Evolutionary conservation across 2,888 invertebrate species (phyloP), one percentile per base, ranked within the genome.

Genomic region (Zaprionus obscuricornis): DNA sequence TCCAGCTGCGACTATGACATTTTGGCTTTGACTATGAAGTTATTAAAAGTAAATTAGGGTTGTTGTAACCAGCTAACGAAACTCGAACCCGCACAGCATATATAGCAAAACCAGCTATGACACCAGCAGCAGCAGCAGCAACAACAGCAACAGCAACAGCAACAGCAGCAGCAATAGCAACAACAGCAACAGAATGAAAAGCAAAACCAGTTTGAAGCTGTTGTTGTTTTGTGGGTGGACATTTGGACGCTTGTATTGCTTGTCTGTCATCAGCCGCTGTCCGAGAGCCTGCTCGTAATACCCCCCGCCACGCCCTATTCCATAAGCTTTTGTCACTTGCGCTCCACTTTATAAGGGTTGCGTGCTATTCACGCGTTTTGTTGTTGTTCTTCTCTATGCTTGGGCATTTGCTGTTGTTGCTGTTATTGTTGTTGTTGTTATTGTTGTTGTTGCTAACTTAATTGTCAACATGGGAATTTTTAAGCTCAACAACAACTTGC

Each of bases 11-110:
- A n/a, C n/a, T n/a, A n/a, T n/a, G n/a, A n/a, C n/a, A n/a, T n/a
- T 33, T 39, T 45, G 34, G n/a, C n/a, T 63, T 60, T 24, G 74
- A 65, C 72, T 76, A 85, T 85, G 81, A 86, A 88, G 88, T 88
- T 88, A 88, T 88, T 88, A 88, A 88, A 88, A 87, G 77, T 82
- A 87, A 86, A 88, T 88, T 88, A 88, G 88, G 87, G 87, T 88
- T 87, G 78, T 56, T 82, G 65, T 71, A 52, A 77, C 62, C 78
- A 63, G 85, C 66, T 46, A 84, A 69, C 65, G 79, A 65, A 70
- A 83, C 67, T 59, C 46, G 60, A 66, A 57, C 43, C n/a, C n/a
- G n/a, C n/a, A n/a, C n/a, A 40, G 27, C 10, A 29, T 6, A 13
- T 14, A 33, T 14, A 10, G 14, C 63, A 34, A 56, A 63, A n/a